phyloP scores from a whole-genome alignment of 2,888 invertebrate genomes.

The Pterobdella sp. region DNA sequence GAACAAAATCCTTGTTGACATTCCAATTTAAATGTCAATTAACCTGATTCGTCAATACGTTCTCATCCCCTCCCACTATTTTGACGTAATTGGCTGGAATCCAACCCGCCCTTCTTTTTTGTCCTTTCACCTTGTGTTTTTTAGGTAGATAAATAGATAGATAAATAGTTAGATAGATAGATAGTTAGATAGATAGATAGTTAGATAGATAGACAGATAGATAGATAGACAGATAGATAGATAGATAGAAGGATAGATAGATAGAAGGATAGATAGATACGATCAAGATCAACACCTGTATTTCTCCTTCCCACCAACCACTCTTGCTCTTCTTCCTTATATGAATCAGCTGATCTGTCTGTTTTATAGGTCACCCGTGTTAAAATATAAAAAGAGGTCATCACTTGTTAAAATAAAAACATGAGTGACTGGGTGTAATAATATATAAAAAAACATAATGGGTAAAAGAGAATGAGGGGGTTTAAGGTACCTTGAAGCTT shows the following conservation, averaged over 20 bases:
- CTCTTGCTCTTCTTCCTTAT: constrained; percentile 92
- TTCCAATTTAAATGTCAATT: no score
- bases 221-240: neutral
- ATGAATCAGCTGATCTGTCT: constrained; percentile 83
- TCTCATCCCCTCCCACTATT: constrained; percentile 51
- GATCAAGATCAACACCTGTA: constrained; percentile 60
- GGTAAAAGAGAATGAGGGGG: neutral
- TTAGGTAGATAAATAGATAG: neutral
- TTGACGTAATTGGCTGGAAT: constrained; percentile 97
- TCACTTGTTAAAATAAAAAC: neutral
- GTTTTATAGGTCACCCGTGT: no score
- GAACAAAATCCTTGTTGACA: no score
- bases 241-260: neutral
- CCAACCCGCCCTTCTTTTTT: constrained; percentile 90
- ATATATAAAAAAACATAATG: neutral
- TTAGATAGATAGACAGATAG: neutral
- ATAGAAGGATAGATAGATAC: neutral
- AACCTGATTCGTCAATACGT: no score
- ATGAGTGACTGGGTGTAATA: neutral
- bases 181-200: neutral
- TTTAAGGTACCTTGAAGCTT: constrained; percentile 55
- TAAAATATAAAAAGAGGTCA: neutral
- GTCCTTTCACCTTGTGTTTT: constrained; percentile 51
- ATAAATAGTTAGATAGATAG: neutral
- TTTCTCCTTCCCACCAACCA: constrained; percentile 99